Evolutionary conservation across 2,888 invertebrate species (phyloP).

Genomic region (Ormyrus nitidulus): DNA sequence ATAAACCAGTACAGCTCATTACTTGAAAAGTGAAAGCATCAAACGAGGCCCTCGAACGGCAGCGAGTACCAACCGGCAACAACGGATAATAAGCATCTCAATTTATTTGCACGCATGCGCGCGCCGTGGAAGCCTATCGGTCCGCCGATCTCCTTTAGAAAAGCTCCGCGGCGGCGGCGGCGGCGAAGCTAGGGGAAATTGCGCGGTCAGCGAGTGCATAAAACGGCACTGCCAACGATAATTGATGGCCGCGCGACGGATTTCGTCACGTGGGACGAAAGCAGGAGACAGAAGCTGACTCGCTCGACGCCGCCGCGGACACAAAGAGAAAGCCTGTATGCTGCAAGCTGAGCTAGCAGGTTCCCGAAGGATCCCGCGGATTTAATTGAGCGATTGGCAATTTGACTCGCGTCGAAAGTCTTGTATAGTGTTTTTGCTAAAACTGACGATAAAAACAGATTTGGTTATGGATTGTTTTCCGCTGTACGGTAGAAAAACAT

Average conservation of each 20-base stretch:
- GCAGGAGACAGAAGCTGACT: slow-evolving; percentile 18
- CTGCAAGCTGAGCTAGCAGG: not conserved
- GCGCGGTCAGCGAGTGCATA: slow-evolving; percentile 22
- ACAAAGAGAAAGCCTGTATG: slow-evolving; percentile 46
- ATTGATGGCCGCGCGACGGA: slow-evolving; percentile 61
- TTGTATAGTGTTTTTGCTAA: not conserved
- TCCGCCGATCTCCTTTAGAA: not conserved
- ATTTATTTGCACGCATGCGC: not conserved
- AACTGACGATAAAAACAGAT: not conserved
- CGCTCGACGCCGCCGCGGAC: slow-evolving; percentile 7
- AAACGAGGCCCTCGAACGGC: too few species aligned
- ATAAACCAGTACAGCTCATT: too few species aligned
- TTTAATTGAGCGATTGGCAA: not conserved
- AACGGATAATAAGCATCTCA: slow-evolving; percentile 10
- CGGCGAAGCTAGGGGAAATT: too few species aligned
- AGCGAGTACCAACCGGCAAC: too few species aligned
- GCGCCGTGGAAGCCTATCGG: not conserved
- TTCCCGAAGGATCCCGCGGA: too few species aligned
- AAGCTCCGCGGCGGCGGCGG: not conserved
- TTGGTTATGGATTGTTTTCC: not conserved
- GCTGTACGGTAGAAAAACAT: not conserved
- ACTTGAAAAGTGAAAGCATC: too few species aligned
- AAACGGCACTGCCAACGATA: slow-evolving; percentile 57
- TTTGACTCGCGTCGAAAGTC: not conserved
- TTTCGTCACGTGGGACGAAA: slow-evolving; percentile 56